Base-by-base conservation (phyloP, 1,140 invertebrate genomes). In the Galleria mellonella region DNA sequence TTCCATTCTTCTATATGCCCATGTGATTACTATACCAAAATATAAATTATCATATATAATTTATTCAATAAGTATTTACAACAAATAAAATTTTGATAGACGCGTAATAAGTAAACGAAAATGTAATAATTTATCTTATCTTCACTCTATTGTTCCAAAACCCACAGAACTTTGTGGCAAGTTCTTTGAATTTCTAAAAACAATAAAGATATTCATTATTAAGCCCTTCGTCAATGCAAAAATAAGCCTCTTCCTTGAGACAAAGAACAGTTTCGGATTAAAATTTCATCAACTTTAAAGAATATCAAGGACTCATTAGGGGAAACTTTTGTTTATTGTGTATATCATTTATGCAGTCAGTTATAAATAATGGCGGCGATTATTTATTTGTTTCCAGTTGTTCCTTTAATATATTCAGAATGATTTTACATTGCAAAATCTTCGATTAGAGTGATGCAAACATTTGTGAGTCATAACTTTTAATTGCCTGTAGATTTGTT, bases 151-250 rank as follows among this genome's bases (percentile, higher is more conserved):
- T 45, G 43, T 45, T 46, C n/a, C 14, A n/a, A 23, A 38, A 46
- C 9, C 37, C 31, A 45, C 5, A 33, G 31, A 44, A 51, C 42
- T 45, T 45, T 32, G 43, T 32, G 10, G 23, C 31, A 43, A 43
- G 7, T 44, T 36, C 33, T 44, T 35, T 44, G 42, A 37, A 44
- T 44, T 44, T 37, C 42, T 44, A 36, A 44, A 36, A 44, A 44
- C 42, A 44, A 44, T 36, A 44, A 44, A 44, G 23, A 36, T 36
- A 36, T 44, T 44, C 33, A 44, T 44, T 37, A 43, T 44, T 44
- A 44, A 36, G 42, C 32, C 35, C 36, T 31, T 14, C 10, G 37
- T 41, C 38, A 47, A 41, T 41, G 35, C 38, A 35, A 47, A 40
- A 47, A 47, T 47, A 39, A 39, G 44, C 36, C 27, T 12, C 12